A percentile compares a stretch with the other conserved stretches of the same genome.
Evolutionary conservation across 2,797 vertebrate species (phyloP).

Genomic region (Halcyon chelicuti): DNA sequence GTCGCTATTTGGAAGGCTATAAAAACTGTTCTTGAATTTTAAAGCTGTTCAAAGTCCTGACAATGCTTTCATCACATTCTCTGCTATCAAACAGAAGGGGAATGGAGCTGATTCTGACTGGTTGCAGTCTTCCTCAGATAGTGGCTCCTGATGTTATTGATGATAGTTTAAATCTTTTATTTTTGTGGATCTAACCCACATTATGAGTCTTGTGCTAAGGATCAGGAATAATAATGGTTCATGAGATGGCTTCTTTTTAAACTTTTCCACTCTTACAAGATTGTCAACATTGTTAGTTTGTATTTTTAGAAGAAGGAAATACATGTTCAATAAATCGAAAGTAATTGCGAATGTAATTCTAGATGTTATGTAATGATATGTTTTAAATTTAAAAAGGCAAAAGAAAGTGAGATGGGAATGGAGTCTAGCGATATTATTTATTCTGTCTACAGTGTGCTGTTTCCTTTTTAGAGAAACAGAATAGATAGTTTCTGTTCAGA

Average conservation of each 20-base stretch:
- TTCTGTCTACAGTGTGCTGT: slow-evolving; percentile 8
- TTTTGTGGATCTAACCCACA: background rate
- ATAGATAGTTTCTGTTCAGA: slow-evolving; percentile 51
- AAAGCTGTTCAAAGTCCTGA: background rate
- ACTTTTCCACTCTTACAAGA: background rate
- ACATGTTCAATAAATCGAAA: background rate
- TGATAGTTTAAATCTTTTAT: background rate
- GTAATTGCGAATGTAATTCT: background rate
- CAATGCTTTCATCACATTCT: background rate
- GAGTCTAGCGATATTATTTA: background rate
- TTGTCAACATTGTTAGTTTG: background rate
- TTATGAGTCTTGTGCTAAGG: background rate
- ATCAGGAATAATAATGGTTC: background rate
- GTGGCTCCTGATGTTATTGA: background rate
- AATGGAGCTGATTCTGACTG: background rate
- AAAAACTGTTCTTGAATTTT: background rate
- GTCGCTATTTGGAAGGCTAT: background rate
- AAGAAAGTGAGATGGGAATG: background rate
- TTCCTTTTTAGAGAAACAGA: slow-evolving; percentile 36
- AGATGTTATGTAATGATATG: background rate
- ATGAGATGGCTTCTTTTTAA: background rate
- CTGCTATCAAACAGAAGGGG: background rate
- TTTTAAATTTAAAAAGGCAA: background rate
- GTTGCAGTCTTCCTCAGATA: background rate
- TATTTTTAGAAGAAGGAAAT: background rate